A percentile compares a stretch with the other conserved stretches of the same genome.
phyloP scores from a whole-genome alignment of 2,888 invertebrate species.

The Phytoseiulus persimilis region DNA sequence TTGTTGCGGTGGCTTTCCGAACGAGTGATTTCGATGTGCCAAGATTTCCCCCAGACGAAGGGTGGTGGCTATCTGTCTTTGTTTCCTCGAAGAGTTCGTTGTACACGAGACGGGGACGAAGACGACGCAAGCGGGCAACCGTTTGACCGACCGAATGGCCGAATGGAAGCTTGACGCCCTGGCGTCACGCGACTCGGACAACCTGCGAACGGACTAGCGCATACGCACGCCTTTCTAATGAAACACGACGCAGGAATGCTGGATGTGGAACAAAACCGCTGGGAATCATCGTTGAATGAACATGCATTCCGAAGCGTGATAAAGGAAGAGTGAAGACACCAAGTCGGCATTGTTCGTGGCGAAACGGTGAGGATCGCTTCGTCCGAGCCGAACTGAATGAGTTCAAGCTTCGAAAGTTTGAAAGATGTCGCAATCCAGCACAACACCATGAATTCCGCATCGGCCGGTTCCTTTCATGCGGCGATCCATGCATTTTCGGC shows the following conservation, averaged over 20 bases:
- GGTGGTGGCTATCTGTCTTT: neutral
- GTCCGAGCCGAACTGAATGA: neutral
- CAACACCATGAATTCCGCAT: neutral
- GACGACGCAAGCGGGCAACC: neutral
- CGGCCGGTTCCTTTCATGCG: neutral
- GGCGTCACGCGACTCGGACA: neutral
- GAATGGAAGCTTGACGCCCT: neutral
- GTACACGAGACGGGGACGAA: neutral
- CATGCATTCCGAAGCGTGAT: neutral
- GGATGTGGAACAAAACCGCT: neutral
- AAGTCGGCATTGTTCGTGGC: neutral
- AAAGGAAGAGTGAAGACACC: neutral
- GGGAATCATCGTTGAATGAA: neutral
- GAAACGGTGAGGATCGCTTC: neutral
- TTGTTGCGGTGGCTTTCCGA: neutral
- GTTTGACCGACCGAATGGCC: neutral
- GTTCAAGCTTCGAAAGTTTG: neutral
- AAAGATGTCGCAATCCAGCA: neutral
- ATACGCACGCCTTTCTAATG: neutral
- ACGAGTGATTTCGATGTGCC: neutral
- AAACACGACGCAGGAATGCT: neutral
- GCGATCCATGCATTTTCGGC: neutral
- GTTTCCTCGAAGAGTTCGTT: neutral
- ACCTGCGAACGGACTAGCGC: neutral
- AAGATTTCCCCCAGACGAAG: neutral